phyloP scores from a whole-genome alignment of 1,140 invertebrate genomes.

The Neelides sp. region DNA sequence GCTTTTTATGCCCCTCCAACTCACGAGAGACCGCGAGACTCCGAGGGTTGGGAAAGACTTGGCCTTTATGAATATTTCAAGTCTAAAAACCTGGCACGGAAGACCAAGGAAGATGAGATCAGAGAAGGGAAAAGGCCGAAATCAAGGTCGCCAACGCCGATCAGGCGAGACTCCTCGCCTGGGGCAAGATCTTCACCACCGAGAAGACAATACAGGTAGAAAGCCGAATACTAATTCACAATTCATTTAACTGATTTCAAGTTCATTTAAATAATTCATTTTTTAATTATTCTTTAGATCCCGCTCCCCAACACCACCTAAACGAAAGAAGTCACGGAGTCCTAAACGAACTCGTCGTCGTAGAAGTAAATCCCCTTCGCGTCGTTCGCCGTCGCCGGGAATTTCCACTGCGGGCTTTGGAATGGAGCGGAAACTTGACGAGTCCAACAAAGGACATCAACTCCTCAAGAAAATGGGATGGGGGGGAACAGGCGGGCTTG shows the following conservation, averaged over 20 bases:
- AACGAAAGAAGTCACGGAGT: too few relatives aligned
- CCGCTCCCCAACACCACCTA: too few relatives aligned
- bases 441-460: conserved; percentile 89
- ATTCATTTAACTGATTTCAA: too few relatives aligned
- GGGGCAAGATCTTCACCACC: conserved; percentile 22
- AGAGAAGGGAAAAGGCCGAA: conserved; percentile 48
- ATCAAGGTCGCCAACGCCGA: conserved; percentile 45
- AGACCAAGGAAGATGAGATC: conserved; percentile 76
- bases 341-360: neutral
- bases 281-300: too few relatives aligned
- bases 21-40: conserved; percentile 85
- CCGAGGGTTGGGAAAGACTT: conserved; percentile 95
- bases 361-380: neutral
- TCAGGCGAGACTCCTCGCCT: conserved; percentile 15
- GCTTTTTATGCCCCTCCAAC: conserved; percentile 86
- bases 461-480: conserved; percentile 81
- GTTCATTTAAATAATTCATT: too few relatives aligned
- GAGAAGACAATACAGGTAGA: conserved; percentile 7
- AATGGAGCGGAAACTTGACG: conserved; percentile 50
- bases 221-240: too few relatives aligned
- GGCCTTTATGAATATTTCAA: conserved; percentile 95
- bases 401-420: conserved; percentile 36
- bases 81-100: conserved; percentile 79
- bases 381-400: conserved; percentile 17
- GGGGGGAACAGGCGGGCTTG: conserved; percentile 70